Evolutionary conservation across 2,113 vertebrate species (phyloP), one percentile per base, ranked within the genome.

Genomic region (Phylloscopus whistleri): DNA sequence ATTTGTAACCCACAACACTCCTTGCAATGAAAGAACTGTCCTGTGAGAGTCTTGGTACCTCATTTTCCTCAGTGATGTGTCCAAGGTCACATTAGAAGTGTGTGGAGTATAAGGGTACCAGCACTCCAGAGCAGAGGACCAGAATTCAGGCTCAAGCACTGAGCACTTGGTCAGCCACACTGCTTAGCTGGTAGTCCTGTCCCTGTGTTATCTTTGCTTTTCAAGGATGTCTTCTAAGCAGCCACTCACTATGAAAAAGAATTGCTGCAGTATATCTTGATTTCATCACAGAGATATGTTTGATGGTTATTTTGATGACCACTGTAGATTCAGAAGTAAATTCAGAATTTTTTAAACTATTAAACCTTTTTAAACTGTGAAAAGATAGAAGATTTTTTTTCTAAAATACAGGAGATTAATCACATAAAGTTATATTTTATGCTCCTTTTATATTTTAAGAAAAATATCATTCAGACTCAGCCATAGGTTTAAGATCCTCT

Each of bases 101-200:
- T 46, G 11, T 46, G 43, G 15, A 62, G 9, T 46, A 30, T 41
- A 20, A 75, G 13, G 19, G 10, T 46, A 55, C 5, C 55, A 49
- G n/a, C 35, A 33, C 6, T 44, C 6, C 19, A 0, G 0, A 68
- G 31, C 5, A 74, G 28, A 78, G 21, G 13, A n/a, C 6, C 11
- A 76, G n/a, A 66, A 72, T 11, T 20, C 28, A 78, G 10, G 11
- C 52, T 51, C n/a, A 59, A 62, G 66, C 11, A 41, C n/a, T 19
- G 23, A 24, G 10, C 18, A 33, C 16, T 27, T 31, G 27, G 24
- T 35, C 51, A 81, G 16, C 10, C 28, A 27, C 41, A 12, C 16
- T 51, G 44, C 23, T 69, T 51, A 53, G 37, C 41, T 53, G 17
- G 7, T 33, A 37, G 28, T 27, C 51, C 27, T 39, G 3, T 62